These are phyloP conservation scores for Parnassius smintheus DNA, from an alignment of 2,888 invertebrate species.

Conservation along the genomic window DNA sequence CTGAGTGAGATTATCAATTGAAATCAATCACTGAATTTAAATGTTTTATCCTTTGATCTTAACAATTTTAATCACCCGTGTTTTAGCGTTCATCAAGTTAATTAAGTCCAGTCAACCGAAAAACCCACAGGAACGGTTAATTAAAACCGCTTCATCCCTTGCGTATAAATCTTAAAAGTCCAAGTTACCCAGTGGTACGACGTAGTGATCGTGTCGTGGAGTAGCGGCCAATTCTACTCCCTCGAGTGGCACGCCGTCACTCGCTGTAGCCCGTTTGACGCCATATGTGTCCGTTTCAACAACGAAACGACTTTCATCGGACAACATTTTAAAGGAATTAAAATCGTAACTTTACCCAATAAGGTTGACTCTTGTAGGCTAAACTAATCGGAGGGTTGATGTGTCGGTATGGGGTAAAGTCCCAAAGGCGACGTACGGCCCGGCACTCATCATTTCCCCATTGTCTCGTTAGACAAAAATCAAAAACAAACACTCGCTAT, in stretches of 20 bases:
- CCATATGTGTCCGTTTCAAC: conserved; percentile 65
- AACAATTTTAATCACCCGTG: not conserved
- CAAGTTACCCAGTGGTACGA: conserved; percentile 48
- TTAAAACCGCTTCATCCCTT: conserved; percentile 28
- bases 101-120: conserved; percentile 30
- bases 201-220: conserved; percentile 60
- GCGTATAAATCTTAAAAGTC: conserved; percentile 54
- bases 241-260: conserved; percentile 75
- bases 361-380: conserved; percentile 53
- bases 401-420: conserved; percentile 68
- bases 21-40: not conserved
- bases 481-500: conserved; percentile 77
- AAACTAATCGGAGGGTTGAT: conserved; percentile 48
- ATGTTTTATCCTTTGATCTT: conserved; percentile 14
- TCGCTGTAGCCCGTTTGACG: conserved; percentile 76
- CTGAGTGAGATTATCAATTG: no score
- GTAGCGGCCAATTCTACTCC: conserved; percentile 72
- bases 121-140: conserved; percentile 25
- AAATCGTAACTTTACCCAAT: conserved; percentile 45
- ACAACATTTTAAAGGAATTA: conserved; percentile 40
- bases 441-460: conserved; percentile 80
- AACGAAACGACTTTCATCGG: conserved; percentile 51
- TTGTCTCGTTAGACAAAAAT: conserved; percentile 82
- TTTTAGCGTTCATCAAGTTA: conserved; percentile 20
- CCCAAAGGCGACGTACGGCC: conserved; percentile 73